Percentiles rank a stretch among this genome's conserved stretches.
Conservation (phyloP, 2,797 vertebrate genomes). For the Eutrigla gurnardus region DNA sequence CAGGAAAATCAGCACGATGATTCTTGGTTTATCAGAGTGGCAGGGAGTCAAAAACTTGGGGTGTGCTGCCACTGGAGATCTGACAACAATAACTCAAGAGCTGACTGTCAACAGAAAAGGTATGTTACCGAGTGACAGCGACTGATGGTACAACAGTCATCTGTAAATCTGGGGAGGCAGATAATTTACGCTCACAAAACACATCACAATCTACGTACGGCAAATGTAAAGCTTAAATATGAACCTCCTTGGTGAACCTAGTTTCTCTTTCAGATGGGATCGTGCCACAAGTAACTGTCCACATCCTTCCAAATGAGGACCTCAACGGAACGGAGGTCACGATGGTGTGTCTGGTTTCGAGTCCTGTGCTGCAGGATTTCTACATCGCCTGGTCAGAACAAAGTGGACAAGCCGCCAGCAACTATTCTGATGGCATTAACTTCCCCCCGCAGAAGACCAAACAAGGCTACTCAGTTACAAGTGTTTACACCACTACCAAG, state of each 20-base stretch:
- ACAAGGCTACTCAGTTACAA: background rate
- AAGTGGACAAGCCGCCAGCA: rapidly evolving
- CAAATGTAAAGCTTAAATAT: background rate
- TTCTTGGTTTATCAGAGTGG: rapidly evolving
- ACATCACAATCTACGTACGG: background rate
- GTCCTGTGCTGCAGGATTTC: background rate
- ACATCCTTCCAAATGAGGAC: background rate
- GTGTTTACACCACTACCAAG: slow-evolving; percentile 32
- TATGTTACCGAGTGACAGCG: slow-evolving; percentile 12
- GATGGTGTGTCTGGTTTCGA: slow-evolving; percentile 56
- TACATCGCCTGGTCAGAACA: slow-evolving; percentile 33
- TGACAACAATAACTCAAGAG: background rate
- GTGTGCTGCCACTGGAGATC: background rate
- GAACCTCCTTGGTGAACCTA: background rate
- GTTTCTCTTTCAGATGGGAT: slow-evolving; percentile 33
- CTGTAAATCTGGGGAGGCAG: background rate
- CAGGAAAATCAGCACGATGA: slow-evolving; percentile 18
- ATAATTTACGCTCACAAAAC: background rate
- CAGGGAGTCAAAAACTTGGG: background rate
- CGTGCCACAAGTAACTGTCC: background rate
- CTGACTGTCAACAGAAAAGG: slow-evolving; percentile 31
- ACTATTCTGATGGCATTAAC: background rate
- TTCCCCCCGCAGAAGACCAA: background rate
- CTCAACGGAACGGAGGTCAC: background rate
- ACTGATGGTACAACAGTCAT: background rate